phyloP scores from a whole-genome alignment of 2,888 invertebrate species.

The Cantharis nigra region DNA sequence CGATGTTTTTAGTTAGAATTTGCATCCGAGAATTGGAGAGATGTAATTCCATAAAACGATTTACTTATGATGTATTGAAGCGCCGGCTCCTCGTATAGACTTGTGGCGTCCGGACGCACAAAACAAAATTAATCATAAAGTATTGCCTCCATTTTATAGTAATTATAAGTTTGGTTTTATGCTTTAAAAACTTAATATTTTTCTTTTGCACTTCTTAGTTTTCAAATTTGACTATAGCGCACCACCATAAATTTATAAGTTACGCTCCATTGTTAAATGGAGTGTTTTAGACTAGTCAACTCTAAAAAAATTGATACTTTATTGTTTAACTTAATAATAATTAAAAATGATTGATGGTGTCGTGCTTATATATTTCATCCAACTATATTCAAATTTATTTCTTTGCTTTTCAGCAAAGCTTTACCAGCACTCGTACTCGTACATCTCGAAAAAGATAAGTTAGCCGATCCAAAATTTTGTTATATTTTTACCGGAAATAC shows the following conservation, averaged over 20 bases:
- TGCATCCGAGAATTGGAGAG: slow-evolving; percentile 40
- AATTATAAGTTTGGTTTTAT: slow-evolving; percentile 40
- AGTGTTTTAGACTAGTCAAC: not conserved
- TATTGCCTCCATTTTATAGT: slow-evolving; percentile 39
- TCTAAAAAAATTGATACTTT: not conserved
- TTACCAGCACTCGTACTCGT: no score
- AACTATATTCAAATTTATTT: not conserved
- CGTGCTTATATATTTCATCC: not conserved
- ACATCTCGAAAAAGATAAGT: no score
- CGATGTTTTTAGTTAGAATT: slow-evolving; percentile 44
- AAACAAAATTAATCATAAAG: slow-evolving; percentile 40
- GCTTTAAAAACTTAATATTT: slow-evolving; percentile 23
- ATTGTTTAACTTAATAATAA: not conserved
- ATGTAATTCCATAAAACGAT: slow-evolving; percentile 45
- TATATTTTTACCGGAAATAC: no score
- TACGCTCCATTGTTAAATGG: not conserved
- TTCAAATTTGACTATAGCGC: not conserved
- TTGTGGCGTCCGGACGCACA: slow-evolving; percentile 37
- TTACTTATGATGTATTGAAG: slow-evolving; percentile 46
- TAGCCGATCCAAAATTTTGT: no score
- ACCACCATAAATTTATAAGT: not conserved
- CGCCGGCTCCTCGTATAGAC: slow-evolving; percentile 40
- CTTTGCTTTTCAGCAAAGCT: not conserved
- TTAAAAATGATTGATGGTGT: not conserved
- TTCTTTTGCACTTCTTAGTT: slow-evolving; percentile 20